Percentiles rank a stretch among this genome's conserved stretches.
These are phyloP conservation scores for Loriculus beryllinus DNA, from an alignment of 2,797 vertebrate genomes.

Conservation along the genomic window DNA sequence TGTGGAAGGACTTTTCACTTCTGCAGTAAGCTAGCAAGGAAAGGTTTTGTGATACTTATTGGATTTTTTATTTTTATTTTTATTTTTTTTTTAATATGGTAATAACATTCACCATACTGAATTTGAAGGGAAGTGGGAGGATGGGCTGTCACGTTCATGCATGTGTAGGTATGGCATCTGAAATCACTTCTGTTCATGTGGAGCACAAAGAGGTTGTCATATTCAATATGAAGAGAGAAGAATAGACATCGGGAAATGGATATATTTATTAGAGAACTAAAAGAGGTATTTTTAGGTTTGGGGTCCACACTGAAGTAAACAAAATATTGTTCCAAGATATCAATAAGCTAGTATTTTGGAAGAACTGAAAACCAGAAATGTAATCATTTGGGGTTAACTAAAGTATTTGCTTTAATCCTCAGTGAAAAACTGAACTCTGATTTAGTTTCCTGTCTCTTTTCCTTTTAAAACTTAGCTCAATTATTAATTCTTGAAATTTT, in stretches of 20 bases:
- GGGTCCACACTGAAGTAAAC: not conserved
- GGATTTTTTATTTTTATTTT: not conserved
- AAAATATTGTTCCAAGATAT: not conserved
- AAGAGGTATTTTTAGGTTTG: not conserved
- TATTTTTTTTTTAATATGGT: not conserved
- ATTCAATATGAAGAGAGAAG: not conserved
- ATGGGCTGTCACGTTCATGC: accelerated
- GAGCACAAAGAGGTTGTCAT: not conserved
- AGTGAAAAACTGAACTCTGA: not conserved
- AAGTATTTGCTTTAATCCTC: not conserved
- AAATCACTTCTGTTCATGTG: not conserved
- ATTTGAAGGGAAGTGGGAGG: not conserved
- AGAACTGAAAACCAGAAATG: not conserved
- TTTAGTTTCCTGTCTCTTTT: not conserved
- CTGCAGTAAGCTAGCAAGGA: not conserved
- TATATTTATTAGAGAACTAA: not conserved
- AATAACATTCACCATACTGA: not conserved
- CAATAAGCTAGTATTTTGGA: not conserved
- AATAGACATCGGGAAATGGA: not conserved
- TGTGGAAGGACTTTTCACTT: not conserved
- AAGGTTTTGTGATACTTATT: not conserved
- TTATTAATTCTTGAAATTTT: not conserved
- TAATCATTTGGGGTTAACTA: not conserved
- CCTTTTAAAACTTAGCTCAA: not conserved
- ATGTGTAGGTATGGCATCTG: not conserved